Percentiles rank a stretch among this genome's conserved stretches.
Conservation (phyloP, 2,888 invertebrate genomes). For the Ophioninae sp. region DNA sequence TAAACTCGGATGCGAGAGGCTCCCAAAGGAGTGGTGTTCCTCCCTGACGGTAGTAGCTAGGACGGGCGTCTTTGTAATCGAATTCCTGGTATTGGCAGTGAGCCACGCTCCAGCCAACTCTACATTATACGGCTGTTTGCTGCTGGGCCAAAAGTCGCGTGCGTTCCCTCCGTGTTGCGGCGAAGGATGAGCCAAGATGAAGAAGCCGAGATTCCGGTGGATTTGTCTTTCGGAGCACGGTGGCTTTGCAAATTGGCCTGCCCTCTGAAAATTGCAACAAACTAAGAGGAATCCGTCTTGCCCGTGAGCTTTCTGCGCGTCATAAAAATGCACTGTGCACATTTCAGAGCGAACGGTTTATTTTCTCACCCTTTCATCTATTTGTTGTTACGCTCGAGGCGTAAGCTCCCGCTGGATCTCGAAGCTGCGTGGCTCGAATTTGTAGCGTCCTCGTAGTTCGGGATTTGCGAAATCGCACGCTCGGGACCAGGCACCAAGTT, state of each 20-base stretch:
- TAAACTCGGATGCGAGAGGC: constrained; percentile 36
- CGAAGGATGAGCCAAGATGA: background rate
- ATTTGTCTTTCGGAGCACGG: constrained; percentile 56
- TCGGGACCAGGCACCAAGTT: background rate
- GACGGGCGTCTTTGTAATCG: constrained; percentile 54
- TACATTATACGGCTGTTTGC: constrained; percentile 29
- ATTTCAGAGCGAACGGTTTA: constrained; percentile 19
- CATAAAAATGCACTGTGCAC: constrained; percentile 21
- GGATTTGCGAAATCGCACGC: background rate
- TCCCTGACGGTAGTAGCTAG: constrained; percentile 30
- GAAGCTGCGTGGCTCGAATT: constrained; percentile 40
- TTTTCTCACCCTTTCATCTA: constrained; percentile 26
- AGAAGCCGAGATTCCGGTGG: constrained; percentile 16
- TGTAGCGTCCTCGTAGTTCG: background rate
- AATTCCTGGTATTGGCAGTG: constrained; percentile 60
- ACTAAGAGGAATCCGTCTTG: background rate
- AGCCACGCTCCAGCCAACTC: constrained; percentile 51
- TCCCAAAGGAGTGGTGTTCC: constrained; percentile 14
- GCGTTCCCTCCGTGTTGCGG: background rate
- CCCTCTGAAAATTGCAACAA: constrained; percentile 37
- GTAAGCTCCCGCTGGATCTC: constrained; percentile 3
- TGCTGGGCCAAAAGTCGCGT: constrained; percentile 26
- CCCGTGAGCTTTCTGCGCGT: background rate
- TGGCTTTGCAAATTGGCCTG: constrained; percentile 42
- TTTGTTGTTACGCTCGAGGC: constrained; percentile 30